Conservation (phyloP, 2,888 invertebrate genomes). For the Platycheirus rosarum region DNA sequence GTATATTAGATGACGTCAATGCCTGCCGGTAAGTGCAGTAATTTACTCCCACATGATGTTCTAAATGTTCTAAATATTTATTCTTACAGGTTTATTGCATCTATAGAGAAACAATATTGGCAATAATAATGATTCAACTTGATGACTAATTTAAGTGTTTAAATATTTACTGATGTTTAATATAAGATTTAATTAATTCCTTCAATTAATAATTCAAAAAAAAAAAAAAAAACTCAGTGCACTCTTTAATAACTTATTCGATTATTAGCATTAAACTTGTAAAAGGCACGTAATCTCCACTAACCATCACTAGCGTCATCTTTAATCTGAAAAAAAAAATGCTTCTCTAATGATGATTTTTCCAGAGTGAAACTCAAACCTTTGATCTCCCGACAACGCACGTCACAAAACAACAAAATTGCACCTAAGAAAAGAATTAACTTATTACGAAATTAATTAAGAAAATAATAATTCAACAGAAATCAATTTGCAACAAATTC, state of each 20-base stretch:
- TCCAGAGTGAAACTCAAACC: conserved; percentile 57
- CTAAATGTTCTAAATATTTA: too few species aligned
- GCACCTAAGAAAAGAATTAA: not conserved
- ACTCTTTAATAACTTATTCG: conserved; percentile 41
- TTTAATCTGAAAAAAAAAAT: conserved; percentile 15
- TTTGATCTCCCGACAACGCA: conserved; percentile 45
- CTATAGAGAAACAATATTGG: too few species aligned
- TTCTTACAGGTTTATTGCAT: too few species aligned
- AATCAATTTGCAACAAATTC: conserved; percentile 30
- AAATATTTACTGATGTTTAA: too few species aligned
- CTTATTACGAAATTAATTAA: not conserved
- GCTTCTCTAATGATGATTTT: not conserved
- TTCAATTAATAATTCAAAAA: too few species aligned
- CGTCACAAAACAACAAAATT: conserved; percentile 52
- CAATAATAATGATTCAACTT: too few species aligned
- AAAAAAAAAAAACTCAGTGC: too few species aligned
- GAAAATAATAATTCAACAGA: not conserved
- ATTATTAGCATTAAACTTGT: conserved; percentile 41
- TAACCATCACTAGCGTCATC: conserved; percentile 18
- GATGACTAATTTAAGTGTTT: too few species aligned
- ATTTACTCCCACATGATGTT: too few species aligned
- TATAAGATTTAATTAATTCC: too few species aligned
- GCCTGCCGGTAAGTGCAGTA: too few species aligned
- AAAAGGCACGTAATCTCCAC: conserved; percentile 61
- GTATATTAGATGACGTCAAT: too few species aligned